A percentile compares a stretch with the other conserved stretches of the same genome.
These are phyloP conservation scores for Mobula birostris DNA, from an alignment of 2,113 vertebrate genomes.

Conservation along the genomic window DNA sequence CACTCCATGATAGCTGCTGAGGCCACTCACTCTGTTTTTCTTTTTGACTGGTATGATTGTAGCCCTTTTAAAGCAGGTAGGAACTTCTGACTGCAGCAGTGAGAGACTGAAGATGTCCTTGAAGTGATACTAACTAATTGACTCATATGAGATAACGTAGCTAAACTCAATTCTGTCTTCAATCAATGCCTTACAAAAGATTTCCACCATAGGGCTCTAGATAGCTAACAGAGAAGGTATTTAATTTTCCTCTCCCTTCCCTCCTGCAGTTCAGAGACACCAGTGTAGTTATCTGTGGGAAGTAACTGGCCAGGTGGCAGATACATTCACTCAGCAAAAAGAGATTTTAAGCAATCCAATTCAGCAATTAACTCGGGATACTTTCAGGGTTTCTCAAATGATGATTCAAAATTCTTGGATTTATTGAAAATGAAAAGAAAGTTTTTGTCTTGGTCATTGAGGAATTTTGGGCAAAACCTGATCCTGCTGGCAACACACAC, in stretches of 20 bases:
- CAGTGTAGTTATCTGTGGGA: neutral
- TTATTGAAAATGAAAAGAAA: neutral
- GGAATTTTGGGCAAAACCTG: neutral
- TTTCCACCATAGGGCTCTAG: neutral
- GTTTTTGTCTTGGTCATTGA: neutral
- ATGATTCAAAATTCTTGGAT: neutral
- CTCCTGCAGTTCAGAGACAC: neutral
- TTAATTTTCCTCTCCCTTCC: neutral
- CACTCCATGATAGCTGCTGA: too few species aligned
- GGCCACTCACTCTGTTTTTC: too few species aligned
- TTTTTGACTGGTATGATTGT: too few species aligned
- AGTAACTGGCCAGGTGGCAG: neutral
- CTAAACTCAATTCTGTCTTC: neutral
- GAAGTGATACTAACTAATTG: neutral
- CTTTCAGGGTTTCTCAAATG: neutral
- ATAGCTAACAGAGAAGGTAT: neutral
- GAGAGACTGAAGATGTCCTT: too few species aligned
- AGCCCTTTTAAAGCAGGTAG: too few species aligned
- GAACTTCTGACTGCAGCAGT: too few species aligned
- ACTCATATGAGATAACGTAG: neutral
- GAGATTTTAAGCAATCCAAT: neutral
- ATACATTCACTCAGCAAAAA: neutral
- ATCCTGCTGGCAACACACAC: neutral
- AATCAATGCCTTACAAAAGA: conserved; percentile 1
- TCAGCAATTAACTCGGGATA: neutral